Base-by-base conservation (phyloP, 2,113 vertebrate species). In the Clarias macrocephalus region DNA sequence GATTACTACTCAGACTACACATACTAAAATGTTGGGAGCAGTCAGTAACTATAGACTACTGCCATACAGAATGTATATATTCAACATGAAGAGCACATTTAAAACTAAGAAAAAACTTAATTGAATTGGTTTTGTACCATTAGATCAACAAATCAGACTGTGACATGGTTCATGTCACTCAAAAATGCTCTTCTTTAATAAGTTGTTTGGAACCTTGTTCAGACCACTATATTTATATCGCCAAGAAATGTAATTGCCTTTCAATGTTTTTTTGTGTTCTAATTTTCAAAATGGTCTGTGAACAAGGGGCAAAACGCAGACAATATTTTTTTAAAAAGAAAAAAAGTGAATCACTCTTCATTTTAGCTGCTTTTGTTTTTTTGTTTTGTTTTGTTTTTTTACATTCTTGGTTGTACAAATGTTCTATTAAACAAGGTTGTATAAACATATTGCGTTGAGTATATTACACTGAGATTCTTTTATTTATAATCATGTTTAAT, bases 191-290 rank as follows among this genome's bases (percentile, higher is more conserved):
- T 95, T 93, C 94, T 92, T 91, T 91, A 93, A 91, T 91, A 84
- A 93, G 76, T 91, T 93, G 85, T 94, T 94, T 93, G 90, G 93
- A 87, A 91, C 94, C 93, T 93, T 92, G 91, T 95, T 93, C 94
- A 94, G 93, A 95, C 95, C 95, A 95, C 94, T 95, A 95, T 95
- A 95, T 95, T 95, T 95, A 95, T 95, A 95, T 95, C 94, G 94
- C 93, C 95, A 95, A 93, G 92, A 95, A 94, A 94, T 92, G 92
- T 90, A 90, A 90, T 92, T 93, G 93, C 95, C 93, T 95, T 95
- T 93, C 93, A 92, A 89, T 88, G 92, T 54, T 89, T 94, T 93
- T 90, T 93, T 94, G 84, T 89, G 90, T 89, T 63, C 5, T 82
- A 82, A 70, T 85, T 93, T 94, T 92, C 91, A 87, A 93, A 94